Base-by-base conservation (phyloP, 2,888 invertebrate genomes). In the Sinelater perroti region DNA sequence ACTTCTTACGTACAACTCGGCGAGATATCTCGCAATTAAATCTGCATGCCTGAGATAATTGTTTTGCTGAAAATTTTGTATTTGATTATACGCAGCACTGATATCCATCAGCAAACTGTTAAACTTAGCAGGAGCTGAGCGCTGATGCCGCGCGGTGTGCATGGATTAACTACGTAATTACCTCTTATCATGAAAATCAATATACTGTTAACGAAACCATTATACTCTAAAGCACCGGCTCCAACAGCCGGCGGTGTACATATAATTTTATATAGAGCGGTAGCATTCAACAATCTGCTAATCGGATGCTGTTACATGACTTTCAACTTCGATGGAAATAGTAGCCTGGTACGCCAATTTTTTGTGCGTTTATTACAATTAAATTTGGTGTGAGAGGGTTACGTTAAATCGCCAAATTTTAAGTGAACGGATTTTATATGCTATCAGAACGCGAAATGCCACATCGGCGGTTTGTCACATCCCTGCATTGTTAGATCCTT, bases 151-250 rank as follows among this genome's bases (percentile, higher is more conserved):
- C 11, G 44, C 30, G 44, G 44, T 28, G 44, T 44, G 44, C 30
- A 30, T 44, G 30, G 30, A 44, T 44, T 44, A 44, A 44, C 26
- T 44, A 44, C 31, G 52, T 52, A 52, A 52, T 52, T 52, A 52
- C 40, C 42, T 28, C 52, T 52, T 52, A 52, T 52, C 52, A 52
- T 44, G 52, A 52, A 52, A 52, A 52, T 52, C 52, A 33, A 52
- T 52, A 52, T 42, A 52, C 52, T 52, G 33, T 52, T 52, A 52
- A 42, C 44, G 40, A 50, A 50, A 38, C 50, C 38, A 38, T 50
- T 40, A 50, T 50, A 50, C 40, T 26, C 13, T 42, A 24, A 30
- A 52, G 31, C 40, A 52, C 31, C 52, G 44, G 30, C 33, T 44
- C 17, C 33, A 21, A 42, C 52, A 50, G 50, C 50, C 40, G 17